Evolutionary conservation across 35 echinoderm and acorn worm genomes (phyloP), one percentile per base, ranked within the genome.

Genomic region (Heliocidaris erythrogramma): DNA sequence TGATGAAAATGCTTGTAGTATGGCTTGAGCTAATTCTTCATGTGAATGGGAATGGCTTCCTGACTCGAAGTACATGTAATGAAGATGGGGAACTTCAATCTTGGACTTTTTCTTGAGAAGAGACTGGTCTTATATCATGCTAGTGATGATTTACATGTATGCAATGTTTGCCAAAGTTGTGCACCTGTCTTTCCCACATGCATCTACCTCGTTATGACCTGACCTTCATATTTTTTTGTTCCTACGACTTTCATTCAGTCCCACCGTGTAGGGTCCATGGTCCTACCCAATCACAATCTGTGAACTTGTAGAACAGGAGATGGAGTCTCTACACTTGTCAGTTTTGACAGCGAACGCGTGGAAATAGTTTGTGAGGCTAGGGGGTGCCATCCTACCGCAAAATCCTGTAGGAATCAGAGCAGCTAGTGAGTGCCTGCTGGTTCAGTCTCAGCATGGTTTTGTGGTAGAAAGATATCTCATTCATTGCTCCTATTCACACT

Each of bases 291-390:
- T 78, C 65, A 78, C 5, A 78, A 78, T 78, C 52, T 11, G 52
- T 12, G 52, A 13, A 56, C 52, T 56, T 56, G 52, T 78, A 78
- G n/a, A 78, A 27, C 21, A 5, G 65, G 21, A 24, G 27, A 78
- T 18, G 2, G 18, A 3, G 8, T 78, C 65, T 12, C 18, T 78
- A 4, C 65, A 78, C 65, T 78, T n/a, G 27, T 78, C 65, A 78
- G 52, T n/a, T 78, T 78, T 78, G 65, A 78, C 65, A 78, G 65
- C 21, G 65, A 78, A 78, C 65, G 65, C 65, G 65, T 78, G 65
- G 65, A 78, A 78, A 78, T 78, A 24, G 65, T 78, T 78, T 78
- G 21, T 18, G 27, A 78, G 65, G 27, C 65, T 21, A 78, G 65
- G 65, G 65, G 65, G 65, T 78, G 18, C 65, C 65, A 27, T 78